Evolutionary conservation across 2,113 vertebrate species (phyloP).

Genomic region (Solea senegalensis): DNA sequence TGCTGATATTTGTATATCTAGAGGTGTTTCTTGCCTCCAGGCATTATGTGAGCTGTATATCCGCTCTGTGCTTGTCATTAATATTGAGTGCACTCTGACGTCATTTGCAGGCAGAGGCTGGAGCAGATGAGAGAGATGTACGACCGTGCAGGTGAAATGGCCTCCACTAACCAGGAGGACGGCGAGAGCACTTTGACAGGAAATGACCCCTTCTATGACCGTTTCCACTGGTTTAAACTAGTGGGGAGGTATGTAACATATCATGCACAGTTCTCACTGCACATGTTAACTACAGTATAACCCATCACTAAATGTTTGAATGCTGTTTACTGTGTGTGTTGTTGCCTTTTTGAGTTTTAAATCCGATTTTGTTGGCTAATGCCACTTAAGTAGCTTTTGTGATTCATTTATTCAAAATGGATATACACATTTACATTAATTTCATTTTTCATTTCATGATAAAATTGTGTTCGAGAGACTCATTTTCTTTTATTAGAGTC

Average conservation of each 20-base stretch:
- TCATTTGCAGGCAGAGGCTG: conserved; percentile 86
- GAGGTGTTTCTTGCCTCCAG: conserved; percentile 1
- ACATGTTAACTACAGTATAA: not conserved
- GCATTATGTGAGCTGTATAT: not conserved
- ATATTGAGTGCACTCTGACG: conserved; percentile 8
- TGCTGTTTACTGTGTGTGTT: not conserved
- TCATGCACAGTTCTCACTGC: not conserved
- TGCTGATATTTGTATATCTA: not conserved
- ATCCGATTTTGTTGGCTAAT: not conserved
- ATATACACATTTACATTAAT: conserved; percentile 5
- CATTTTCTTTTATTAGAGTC: conserved; percentile 2
- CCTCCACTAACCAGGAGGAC: conserved; percentile 87
- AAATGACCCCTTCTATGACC: conserved; percentile 97
- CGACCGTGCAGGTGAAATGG: conserved; percentile 94
- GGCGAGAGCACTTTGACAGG: conserved; percentile 87
- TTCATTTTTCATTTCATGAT: conserved; percentile 37
- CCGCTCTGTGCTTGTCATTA: conserved; percentile 18
- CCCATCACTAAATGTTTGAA: not conserved
- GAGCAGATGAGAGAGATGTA: conserved; percentile 99
- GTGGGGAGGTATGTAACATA: conserved; percentile 90
- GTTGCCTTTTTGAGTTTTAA: not conserved
- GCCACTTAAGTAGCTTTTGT: conserved; percentile 10
- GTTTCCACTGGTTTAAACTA: conserved; percentile 99
- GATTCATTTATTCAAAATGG: conserved; percentile 31
- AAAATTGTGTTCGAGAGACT: conserved; percentile 7